A percentile compares a stretch with the other conserved stretches of the same genome.
Evolutionary conservation across 2,888 invertebrate species (phyloP).

Genomic region (Leptothorax acervorum): DNA sequence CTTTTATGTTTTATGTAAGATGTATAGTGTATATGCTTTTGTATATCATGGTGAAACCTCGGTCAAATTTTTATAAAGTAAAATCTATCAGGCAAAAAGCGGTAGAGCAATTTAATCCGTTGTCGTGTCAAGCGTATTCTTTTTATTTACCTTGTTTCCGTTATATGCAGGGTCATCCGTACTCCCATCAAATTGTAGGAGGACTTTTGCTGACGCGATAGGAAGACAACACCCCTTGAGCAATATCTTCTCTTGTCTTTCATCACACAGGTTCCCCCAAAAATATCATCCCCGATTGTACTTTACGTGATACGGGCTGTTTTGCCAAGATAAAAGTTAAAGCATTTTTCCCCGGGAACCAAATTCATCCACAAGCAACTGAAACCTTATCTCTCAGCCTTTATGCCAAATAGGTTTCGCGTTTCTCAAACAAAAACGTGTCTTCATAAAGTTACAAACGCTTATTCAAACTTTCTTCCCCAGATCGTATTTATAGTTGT

Average conservation of each 20-base stretch:
- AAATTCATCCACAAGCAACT: conserved; percentile 6
- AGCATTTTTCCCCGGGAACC: conserved; percentile 22
- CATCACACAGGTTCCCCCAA: background rate
- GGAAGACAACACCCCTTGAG: background rate
- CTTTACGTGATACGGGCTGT: conserved; percentile 11
- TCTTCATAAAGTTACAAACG: conserved; percentile 16
- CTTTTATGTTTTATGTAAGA: conserved; percentile 15
- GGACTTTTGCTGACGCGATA: conserved; percentile 38
- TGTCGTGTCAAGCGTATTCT: background rate
- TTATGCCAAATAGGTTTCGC: background rate
- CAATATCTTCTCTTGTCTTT: conserved; percentile 20
- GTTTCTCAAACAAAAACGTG: background rate
- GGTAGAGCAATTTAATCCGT: background rate
- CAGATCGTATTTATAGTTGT: background rate
- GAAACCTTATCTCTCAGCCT: conserved; percentile 6
- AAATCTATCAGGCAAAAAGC: conserved; percentile 28
- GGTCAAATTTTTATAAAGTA: background rate
- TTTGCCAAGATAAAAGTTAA: conserved; percentile 24
- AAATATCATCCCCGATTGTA: conserved; percentile 25
- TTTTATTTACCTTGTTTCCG: conserved; percentile 11
- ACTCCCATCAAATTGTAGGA: conserved; percentile 13
- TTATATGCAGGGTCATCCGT: background rate
- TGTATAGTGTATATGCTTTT: background rate
- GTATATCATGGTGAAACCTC: background rate
- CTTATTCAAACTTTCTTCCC: background rate